phyloP scores from a whole-genome alignment of 2,888 invertebrate genomes.

The Dasysyrphus albostriatus region DNA sequence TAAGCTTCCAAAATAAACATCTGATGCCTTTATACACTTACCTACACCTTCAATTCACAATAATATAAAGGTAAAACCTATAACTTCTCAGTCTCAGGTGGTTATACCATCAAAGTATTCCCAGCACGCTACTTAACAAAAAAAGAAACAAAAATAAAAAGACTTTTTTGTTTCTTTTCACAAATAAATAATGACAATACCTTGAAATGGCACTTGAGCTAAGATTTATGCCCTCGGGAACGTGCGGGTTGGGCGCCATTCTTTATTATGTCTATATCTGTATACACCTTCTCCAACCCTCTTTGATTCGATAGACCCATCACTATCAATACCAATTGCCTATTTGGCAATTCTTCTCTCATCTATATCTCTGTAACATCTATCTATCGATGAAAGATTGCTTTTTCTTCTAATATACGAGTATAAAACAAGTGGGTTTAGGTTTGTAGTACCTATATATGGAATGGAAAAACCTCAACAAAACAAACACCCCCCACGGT shows the following conservation, averaged over 20 bases:
- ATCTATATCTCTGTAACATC: conserved; percentile 50
- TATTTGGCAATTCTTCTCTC: conserved; percentile 74
- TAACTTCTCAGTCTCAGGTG: conserved; percentile 67
- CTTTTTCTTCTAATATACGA: conserved; percentile 35
- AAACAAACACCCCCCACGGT: conserved; percentile 27
- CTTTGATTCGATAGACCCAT: conserved; percentile 57
- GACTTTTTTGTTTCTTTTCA: conserved; percentile 7
- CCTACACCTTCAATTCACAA: background rate
- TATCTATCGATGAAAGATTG: conserved; percentile 73
- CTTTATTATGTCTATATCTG: conserved; percentile 1
- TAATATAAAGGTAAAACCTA: background rate
- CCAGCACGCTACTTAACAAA: conserved; percentile 65
- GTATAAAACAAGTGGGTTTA: too few species aligned
- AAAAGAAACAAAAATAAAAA: conserved; percentile 25
- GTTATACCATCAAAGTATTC: conserved; percentile 51
- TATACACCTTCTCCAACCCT: conserved; percentile 34
- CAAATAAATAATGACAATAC: conserved; percentile 73
- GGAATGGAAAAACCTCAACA: conserved; percentile 54
- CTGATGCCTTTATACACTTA: background rate
- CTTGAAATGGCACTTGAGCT: conserved; percentile 69
- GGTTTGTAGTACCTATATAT: background rate
- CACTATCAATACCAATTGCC: conserved; percentile 74
- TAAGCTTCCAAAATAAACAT: background rate
- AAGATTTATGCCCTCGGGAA: conserved; percentile 70
- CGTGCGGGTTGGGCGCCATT: conserved; percentile 46